Evolutionary conservation across 2,797 vertebrate genomes (phyloP), one percentile per base, ranked within the genome.

Genomic region (Schizothorax lantsangensis): DNA sequence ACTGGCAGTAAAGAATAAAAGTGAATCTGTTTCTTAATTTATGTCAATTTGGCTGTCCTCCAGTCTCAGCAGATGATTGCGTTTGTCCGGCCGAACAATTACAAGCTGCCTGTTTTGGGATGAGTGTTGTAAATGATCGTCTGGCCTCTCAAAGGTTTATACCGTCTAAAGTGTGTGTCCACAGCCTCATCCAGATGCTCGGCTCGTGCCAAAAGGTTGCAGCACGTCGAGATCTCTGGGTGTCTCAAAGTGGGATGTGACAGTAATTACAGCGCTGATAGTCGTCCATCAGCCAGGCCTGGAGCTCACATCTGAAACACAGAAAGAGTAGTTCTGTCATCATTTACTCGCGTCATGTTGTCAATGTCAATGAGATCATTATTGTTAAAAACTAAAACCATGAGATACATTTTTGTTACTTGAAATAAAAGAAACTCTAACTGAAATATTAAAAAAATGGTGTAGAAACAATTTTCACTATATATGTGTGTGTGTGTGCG

Each of bases 21-120:
- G 89, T 90, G 88, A 94, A 93, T 94, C 91, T 91, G 92, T 92
- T 93, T 93, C 90, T 90, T 94, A 93, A 95, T 95, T 93, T 92
- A 94, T 94, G 92, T 92, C 91, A 93, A 93, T 93, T 91, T 95
- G 94, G 94, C 92, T 72, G 91, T 85, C 77, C 78, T 94, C 93
- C 94, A 95, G 93, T 86, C 90, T 89, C 90, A 92, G 91, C 91
- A 93, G 91, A 95, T 94, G 91, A 94, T 94, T 95, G 92, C 89
- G 93, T 95, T 95, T 94, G 93, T 95, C 91, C 91, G 91, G 89
- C 91, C 87, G 88, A 93, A 83, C 91, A 89, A 93, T 95, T 94
- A 94, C 92, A 95, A 92, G 92, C 93, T 92, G 91, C 75, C 92
- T 90, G 92, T 92, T 92, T 90, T 91, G 90, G 91, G 73, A 90